Conservation (phyloP, 1,140 invertebrate species). For the Aphelenchoides fujianensis region DNA sequence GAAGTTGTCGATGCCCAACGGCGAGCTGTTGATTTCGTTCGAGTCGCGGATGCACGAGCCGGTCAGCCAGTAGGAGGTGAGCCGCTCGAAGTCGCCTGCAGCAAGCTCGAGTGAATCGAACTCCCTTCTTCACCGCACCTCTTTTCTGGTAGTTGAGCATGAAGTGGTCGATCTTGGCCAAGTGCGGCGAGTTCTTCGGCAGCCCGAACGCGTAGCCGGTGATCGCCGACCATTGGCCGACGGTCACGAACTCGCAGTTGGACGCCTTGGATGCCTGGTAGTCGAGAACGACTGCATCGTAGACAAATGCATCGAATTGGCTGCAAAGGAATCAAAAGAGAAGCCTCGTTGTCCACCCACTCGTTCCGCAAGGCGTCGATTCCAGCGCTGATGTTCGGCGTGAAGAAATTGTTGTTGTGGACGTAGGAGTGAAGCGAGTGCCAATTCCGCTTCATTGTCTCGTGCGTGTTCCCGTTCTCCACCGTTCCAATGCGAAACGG, state of each 20-base stretch:
- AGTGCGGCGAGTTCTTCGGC: conserved; percentile 88
- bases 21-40: conserved; percentile 80
- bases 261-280: conserved; percentile 86
- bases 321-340: conserved; percentile 64
- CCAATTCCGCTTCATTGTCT: conserved; percentile 77
- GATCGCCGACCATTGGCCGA: conserved; percentile 61
- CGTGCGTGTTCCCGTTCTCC: conserved; percentile 89
- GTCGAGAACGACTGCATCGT: conserved; percentile 94
- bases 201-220: conserved; percentile 89
- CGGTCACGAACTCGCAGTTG: conserved; percentile 85
- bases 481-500: conserved; percentile 91
- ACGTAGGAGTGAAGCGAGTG: conserved; percentile 85
- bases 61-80: conserved; percentile 93
- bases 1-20: conserved; percentile 91
- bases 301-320: conserved; percentile 94
- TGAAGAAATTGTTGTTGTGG: conserved; percentile 74
- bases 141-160: conserved; percentile 90
- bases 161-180: conserved; percentile 87
- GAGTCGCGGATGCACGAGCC: conserved; percentile 89
- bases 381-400: conserved; percentile 77
- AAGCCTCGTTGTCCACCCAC: conserved; percentile 65
- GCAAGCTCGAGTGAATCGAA: conserved; percentile 2
- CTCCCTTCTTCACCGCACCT: conserved; percentile 70
- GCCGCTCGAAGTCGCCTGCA: conserved; percentile 80
- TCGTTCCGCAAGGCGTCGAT: conserved; percentile 82